phyloP scores from a whole-genome alignment of 1,140 invertebrate species.

The Lethocerus indicus region DNA sequence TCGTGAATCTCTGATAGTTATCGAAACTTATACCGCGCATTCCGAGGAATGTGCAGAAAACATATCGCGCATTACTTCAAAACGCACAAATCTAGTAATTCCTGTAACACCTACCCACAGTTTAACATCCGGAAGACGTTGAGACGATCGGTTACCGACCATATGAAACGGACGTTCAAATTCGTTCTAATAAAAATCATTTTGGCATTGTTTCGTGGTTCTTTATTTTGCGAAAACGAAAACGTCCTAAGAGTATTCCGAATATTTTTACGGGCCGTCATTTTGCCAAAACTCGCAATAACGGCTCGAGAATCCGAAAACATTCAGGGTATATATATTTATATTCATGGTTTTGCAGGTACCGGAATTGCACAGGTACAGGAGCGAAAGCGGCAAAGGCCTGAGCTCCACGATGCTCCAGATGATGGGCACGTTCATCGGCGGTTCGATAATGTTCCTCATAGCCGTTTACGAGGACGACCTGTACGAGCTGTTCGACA shows the following conservation, averaged over 20 bases:
- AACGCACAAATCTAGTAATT: not conserved
- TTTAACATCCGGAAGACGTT: too few relatives aligned
- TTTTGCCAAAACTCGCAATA: not conserved
- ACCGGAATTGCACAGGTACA: conserved; percentile 23
- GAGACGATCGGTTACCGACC: too few relatives aligned
- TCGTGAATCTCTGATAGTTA: not conserved
- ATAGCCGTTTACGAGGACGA: conserved; percentile 60
- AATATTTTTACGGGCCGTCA: too few relatives aligned
- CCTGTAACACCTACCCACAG: not conserved
- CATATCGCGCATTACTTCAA: not conserved
- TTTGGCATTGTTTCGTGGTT: not conserved
- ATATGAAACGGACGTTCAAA: not conserved
- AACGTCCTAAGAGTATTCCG: too few relatives aligned
- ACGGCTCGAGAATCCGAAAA: not conserved
- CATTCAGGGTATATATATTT: not conserved
- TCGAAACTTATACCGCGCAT: not conserved
- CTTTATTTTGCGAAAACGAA: not conserved
- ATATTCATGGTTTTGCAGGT: conserved; percentile 25
- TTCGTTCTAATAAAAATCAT: not conserved
- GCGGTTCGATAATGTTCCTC: conserved; percentile 52
- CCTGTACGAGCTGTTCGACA: too few relatives aligned
- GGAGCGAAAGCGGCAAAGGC: not conserved
- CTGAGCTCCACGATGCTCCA: conserved; percentile 26
- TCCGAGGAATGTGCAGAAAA: not conserved
- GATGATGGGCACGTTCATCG: conserved; percentile 45